Conservation (phyloP, 2,888 invertebrate species). For the Nomada fabriciana region DNA sequence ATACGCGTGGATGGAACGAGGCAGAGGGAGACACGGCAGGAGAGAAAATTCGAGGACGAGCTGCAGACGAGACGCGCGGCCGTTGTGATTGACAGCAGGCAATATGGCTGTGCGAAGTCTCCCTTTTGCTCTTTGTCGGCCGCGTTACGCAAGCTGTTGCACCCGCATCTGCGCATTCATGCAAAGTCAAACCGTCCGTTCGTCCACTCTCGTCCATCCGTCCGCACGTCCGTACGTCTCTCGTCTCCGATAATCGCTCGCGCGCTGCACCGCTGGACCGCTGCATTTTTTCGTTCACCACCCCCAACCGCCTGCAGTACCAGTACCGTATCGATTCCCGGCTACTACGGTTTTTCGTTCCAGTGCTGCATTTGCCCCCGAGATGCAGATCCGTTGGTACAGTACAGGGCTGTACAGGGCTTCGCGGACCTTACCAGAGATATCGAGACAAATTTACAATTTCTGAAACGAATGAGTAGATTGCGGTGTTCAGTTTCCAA, state of each 20-base stretch:
- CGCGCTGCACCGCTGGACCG: constrained; percentile 66
- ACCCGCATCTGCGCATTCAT: constrained; percentile 85
- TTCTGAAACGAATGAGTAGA: too few species aligned
- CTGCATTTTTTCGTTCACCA: constrained; percentile 71
- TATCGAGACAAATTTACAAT: too few species aligned
- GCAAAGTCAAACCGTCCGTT: constrained; percentile 81
- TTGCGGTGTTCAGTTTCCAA: too few species aligned
- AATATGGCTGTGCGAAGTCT: constrained; percentile 82
- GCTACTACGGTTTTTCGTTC: constrained; percentile 59
- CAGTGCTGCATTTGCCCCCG: constrained; percentile 41
- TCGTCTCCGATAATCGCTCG: constrained; percentile 81
- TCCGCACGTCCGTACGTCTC: constrained; percentile 73
- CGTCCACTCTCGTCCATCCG: constrained; percentile 75
- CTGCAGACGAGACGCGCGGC: constrained; percentile 71
- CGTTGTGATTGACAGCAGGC: constrained; percentile 84
- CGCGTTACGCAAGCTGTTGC: constrained; percentile 85
- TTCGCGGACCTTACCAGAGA: too few species aligned
- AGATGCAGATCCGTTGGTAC: neutral
- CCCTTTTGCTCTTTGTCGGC: constrained; percentile 80
- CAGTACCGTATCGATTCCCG: constrained; percentile 49
- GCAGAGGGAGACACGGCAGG: constrained; percentile 16
- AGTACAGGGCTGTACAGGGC: neutral
- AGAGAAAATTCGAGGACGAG: constrained; percentile 68
- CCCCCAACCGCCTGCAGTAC: constrained; percentile 11
- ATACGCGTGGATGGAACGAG: neutral